Percentiles rank a stretch among this genome's conserved stretches.
These are phyloP conservation scores for Lacerta bilineata DNA, from an alignment of 2,797 vertebrate species.

Conservation along the genomic window DNA sequence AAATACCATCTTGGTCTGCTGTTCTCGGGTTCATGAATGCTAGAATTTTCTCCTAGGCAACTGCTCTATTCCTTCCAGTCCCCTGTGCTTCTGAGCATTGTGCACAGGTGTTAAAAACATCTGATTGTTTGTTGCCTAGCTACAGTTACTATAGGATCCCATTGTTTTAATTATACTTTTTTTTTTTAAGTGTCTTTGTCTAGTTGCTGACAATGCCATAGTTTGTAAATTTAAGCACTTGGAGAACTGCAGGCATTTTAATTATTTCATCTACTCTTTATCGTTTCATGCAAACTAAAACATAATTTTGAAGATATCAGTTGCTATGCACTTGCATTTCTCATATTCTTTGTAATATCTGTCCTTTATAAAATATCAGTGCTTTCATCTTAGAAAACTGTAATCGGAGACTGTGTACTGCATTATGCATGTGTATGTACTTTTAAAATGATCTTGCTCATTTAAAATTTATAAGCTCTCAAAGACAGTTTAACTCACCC, in stretches of 20 bases:
- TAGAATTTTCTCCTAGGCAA: constrained; percentile 20
- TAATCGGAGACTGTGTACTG: background rate
- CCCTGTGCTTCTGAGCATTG: background rate
- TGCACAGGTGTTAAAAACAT: background rate
- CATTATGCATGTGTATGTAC: background rate
- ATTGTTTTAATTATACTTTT: background rate
- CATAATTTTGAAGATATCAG: background rate
- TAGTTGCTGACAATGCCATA: background rate
- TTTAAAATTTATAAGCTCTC: constrained; percentile 33
- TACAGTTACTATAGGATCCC: background rate
- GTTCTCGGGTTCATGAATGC: background rate
- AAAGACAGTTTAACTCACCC: constrained; percentile 16
- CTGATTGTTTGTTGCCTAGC: background rate
- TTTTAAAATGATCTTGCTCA: constrained; percentile 2
- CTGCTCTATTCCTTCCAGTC: background rate
- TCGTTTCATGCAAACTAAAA: constrained; percentile 5
- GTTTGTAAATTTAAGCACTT: background rate
- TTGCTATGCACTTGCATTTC: background rate
- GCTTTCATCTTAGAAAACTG: background rate
- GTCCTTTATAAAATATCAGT: background rate
- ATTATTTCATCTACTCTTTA: background rate
- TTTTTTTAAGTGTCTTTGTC: accelerated
- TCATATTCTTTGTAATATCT: background rate
- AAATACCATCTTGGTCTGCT: background rate
- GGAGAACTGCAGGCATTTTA: background rate